Evolutionary conservation across 1,140 invertebrate genomes (phyloP).

Genomic region (Rhizoglyphus robini): DNA sequence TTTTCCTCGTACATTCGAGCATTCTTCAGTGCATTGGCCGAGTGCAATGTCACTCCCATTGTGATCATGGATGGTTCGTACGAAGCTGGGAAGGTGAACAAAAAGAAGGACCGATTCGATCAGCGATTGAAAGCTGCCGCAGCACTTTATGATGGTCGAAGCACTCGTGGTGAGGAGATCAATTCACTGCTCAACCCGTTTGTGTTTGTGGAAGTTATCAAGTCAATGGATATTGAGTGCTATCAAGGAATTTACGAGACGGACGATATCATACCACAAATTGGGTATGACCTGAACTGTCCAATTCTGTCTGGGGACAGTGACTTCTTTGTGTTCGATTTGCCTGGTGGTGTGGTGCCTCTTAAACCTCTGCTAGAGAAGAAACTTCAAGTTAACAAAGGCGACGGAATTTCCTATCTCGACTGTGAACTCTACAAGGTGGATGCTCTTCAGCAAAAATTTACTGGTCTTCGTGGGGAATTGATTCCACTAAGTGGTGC

Average conservation of each 20-base stretch:
- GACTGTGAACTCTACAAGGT: not conserved
- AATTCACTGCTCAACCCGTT: not conserved
- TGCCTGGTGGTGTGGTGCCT: too few species aligned
- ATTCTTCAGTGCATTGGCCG: not conserved
- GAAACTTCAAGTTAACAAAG: not conserved
- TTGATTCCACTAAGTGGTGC: not conserved
- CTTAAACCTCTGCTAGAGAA: too few species aligned
- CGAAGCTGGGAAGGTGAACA: not conserved
- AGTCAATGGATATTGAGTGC: too few species aligned
- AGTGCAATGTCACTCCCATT: not conserved
- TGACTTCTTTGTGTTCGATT: too few species aligned
- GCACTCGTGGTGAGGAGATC: not conserved
- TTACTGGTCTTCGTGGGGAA: not conserved
- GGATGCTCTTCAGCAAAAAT: not conserved
- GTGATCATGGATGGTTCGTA: not conserved
- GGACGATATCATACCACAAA: too few species aligned
- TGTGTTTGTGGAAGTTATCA: too few species aligned
- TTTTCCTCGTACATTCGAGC: not conserved
- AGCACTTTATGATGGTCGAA: not conserved
- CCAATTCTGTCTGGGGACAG: too few species aligned
- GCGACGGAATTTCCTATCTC: not conserved
- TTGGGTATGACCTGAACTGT: too few species aligned
- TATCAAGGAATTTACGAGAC: too few species aligned
- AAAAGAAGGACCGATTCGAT: not conserved
- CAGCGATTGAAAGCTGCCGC: not conserved